Conservation (phyloP, 2,888 invertebrate species). For the Pseudeuparius sepicola region DNA sequence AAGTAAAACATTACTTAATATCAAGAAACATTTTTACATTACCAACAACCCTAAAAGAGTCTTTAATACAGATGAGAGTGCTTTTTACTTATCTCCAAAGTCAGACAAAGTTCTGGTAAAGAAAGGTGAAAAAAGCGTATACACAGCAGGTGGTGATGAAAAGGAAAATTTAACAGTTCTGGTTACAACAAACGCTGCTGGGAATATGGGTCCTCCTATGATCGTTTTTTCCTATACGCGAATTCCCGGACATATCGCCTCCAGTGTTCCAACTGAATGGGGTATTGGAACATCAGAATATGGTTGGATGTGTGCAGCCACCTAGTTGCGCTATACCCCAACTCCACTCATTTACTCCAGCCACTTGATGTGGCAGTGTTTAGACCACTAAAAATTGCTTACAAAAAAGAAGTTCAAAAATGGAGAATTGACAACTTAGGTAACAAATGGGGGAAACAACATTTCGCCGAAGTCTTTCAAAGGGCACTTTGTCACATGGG, state of each 20-base stretch:
- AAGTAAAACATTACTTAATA: conserved; percentile 26
- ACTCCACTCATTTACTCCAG: conserved; percentile 14
- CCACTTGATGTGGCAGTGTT: conserved; percentile 17
- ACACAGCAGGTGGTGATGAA: conserved; percentile 27
- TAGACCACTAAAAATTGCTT: conserved; percentile 15
- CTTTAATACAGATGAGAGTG: conserved; percentile 35
- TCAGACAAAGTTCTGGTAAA: conserved; percentile 28
- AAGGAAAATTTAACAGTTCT: conserved; percentile 27
- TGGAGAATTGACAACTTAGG: conserved; percentile 14
- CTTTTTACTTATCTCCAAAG: conserved; percentile 33
- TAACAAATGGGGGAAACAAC: conserved; percentile 10
- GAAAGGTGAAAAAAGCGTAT: conserved; percentile 29
- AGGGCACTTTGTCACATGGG: conserved; percentile 9
- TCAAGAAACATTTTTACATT: conserved; percentile 17
- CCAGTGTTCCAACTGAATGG: conserved; percentile 31
- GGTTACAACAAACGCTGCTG: conserved; percentile 25
- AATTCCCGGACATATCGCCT: conserved; percentile 21
- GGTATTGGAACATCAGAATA: conserved; percentile 22
- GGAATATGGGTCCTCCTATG: conserved; percentile 21
- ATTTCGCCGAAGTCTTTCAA: conserved; percentile 13
- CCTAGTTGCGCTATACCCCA: conserved; percentile 14
- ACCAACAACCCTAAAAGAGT: conserved; percentile 25
- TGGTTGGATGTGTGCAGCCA: conserved; percentile 38
- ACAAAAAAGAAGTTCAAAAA: conserved; percentile 12
- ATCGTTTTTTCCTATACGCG: conserved; percentile 29